Base-by-base conservation (phyloP, 2,888 invertebrate species). In the Hofmannophila pseudospretella region DNA sequence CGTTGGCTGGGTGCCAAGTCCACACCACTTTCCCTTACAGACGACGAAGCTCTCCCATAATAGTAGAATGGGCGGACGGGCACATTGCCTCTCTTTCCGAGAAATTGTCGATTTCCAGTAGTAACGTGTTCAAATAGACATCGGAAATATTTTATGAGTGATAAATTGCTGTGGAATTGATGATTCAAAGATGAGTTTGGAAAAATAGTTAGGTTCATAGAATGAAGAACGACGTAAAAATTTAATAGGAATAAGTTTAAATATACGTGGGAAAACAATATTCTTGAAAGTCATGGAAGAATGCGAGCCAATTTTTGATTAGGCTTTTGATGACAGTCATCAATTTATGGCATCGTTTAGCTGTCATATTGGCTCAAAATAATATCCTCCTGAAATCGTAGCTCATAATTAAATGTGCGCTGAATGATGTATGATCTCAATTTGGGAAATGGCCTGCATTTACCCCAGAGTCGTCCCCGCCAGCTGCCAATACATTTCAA, bases 141-240 rank as follows among this genome's bases (percentile, higher is more conserved):
- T 70, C 71, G 73, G 74, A 77, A 76, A 75, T 76, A 73, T 72
- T 76, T 74, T 77, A 75, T 76, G 66, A 73, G 67, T 70, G 69
- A 71, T 73, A 72, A 73, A 76, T 78, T 67, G 64, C 58, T 58
- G 46, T 41, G 38, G 53, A 60, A 67, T 60, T 59, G 59, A 62
- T 58, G 52, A 50, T 45, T 54, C 48, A 42, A 43, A 45, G 55
- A 56, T 55, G 55, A 54, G 53, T 51, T 42, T 38, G 33, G 40
- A 44, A 38, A 45, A 46, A 44, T 36, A 36, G 30, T 27, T 19
- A 29, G 27, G 28, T 14, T 22, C 11, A 27, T 19, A 27, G n/a
- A 13, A 27, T 28, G n/a, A 32, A 32, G 27, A 32, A 19, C 5
- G 20, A 29, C 10, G 11, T 10, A 16, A 9, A 30, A 19, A 30